These are phyloP conservation scores for Philopotamus ludificatus DNA, from an alignment of 1,140 invertebrate genomes.

Conservation along the genomic window DNA sequence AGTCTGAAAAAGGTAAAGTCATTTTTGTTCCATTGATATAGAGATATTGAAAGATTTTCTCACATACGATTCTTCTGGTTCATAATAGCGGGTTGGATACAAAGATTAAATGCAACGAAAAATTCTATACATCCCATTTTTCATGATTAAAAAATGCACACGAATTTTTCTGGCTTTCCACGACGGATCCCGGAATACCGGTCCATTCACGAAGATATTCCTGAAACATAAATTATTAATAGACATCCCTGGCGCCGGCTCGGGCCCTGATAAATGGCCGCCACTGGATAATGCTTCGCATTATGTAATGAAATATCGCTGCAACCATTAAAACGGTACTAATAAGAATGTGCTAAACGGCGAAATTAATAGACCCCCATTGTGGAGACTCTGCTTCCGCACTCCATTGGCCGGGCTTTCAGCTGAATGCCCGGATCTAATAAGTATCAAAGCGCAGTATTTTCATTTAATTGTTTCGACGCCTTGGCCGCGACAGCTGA, in stretches of 20 bases:
- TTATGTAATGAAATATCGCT: slow-evolving; percentile 11
- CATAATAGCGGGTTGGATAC: too few relatives aligned
- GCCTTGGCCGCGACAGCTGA: too few relatives aligned
- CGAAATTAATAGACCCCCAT: slow-evolving; percentile 9
- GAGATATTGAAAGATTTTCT: too few relatives aligned
- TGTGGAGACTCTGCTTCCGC: not conserved
- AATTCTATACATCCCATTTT: too few relatives aligned
- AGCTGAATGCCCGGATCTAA: too few relatives aligned
- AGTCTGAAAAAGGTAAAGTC: too few relatives aligned
- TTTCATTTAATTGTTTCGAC: not conserved
- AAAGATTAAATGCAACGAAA: too few relatives aligned
- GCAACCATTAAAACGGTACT: slow-evolving; percentile 2
- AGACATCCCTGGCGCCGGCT: slow-evolving; percentile 7
- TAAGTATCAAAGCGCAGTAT: not conserved
- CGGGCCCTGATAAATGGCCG: not conserved
- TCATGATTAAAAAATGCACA: too few relatives aligned
- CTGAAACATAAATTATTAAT: slow-evolving; percentile 6
- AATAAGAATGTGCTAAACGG: slow-evolving; percentile 5
- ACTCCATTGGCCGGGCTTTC: not conserved
- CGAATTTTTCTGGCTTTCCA: too few relatives aligned
- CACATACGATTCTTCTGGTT: too few relatives aligned
- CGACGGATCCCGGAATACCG: not conserved
- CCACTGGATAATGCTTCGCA: not conserved
- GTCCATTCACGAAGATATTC: not conserved
- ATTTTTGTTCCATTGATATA: too few relatives aligned